A percentile compares a stretch with the other conserved stretches of the same genome.
phyloP scores from a whole-genome alignment of 1,140 invertebrate genomes.

The Helicorthomorpha holstii region DNA sequence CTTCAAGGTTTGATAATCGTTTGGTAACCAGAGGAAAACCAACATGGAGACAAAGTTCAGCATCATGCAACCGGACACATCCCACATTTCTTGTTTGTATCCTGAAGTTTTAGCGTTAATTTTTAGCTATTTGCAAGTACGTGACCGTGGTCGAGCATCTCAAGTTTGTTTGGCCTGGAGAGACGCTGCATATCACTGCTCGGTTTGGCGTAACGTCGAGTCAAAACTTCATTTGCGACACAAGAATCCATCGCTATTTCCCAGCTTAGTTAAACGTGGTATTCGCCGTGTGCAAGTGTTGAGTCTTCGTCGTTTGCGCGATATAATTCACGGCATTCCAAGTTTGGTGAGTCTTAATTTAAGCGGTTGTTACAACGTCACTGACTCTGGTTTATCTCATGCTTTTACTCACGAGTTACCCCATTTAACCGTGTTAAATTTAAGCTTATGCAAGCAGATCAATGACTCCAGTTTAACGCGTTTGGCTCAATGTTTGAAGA shows the following conservation, averaged over 20 bases:
- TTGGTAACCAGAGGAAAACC: no score
- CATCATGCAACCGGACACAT: background rate
- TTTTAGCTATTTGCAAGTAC: constrained; percentile 71
- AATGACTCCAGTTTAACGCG: constrained; percentile 64
- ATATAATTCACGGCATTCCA: constrained; percentile 68
- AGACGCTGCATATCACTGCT: constrained; percentile 69
- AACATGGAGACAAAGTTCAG: no score
- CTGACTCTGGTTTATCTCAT: constrained; percentile 57
- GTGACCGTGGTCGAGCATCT: constrained; percentile 71
- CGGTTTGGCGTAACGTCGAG: constrained; percentile 82
- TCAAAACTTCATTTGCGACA: constrained; percentile 72
- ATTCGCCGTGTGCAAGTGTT: constrained; percentile 77
- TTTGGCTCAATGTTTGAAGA: constrained; percentile 70
- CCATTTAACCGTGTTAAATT: constrained; percentile 57
- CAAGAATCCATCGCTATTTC: constrained; percentile 63
- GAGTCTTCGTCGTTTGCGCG: constrained; percentile 59
- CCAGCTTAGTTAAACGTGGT: constrained; percentile 65
- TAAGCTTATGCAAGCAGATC: constrained; percentile 87
- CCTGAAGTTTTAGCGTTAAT: constrained; percentile 83
- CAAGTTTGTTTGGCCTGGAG: constrained; percentile 79
- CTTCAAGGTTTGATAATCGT: no score
- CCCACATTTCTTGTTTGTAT: constrained; percentile 72
- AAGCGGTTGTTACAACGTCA: constrained; percentile 83
- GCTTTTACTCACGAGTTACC: constrained; percentile 56
- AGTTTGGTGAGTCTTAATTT: constrained; percentile 73